phyloP scores from a whole-genome alignment of 2,113 vertebrate genomes.

The Lota lota region DNA sequence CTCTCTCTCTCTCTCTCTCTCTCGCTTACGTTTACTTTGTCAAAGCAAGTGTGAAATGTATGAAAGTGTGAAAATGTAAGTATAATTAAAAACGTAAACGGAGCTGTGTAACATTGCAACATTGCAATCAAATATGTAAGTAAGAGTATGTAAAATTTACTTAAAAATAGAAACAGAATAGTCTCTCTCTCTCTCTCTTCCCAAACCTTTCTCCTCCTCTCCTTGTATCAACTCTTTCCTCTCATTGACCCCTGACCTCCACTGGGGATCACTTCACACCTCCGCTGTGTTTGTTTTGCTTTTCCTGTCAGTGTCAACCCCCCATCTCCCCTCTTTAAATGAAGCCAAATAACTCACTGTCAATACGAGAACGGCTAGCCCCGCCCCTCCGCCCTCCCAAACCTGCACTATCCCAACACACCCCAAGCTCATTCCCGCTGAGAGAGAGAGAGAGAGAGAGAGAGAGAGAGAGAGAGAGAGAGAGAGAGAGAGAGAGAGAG shows the following conservation, averaged over 20 bases:
- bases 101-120: no score
- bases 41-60: no score
- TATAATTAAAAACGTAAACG: no score
- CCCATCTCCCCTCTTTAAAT: constrained; percentile 36
- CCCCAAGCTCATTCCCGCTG: constrained; percentile 52
- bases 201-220: constrained; percentile 4
- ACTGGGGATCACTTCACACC: constrained; percentile 73
- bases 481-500: constrained; percentile 6
- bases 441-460: constrained; percentile 36
- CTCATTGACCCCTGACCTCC: constrained; percentile 60
- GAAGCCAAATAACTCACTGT: constrained; percentile 65
- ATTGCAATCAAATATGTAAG: no score
- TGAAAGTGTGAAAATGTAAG: no score
- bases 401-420: constrained; percentile 48
- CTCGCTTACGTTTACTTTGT: no score
- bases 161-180: no score
- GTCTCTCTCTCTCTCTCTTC: not conserved
- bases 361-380: constrained; percentile 46
- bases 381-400: constrained; percentile 33
- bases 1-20: not conserved
- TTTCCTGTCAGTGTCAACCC: constrained; percentile 68
- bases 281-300: constrained; percentile 78
- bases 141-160: no score
- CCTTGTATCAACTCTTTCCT: constrained; percentile 19
- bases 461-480: constrained; percentile 28